Base-by-base conservation (phyloP, 2,797 vertebrate species). In the Florisuga fusca region DNA sequence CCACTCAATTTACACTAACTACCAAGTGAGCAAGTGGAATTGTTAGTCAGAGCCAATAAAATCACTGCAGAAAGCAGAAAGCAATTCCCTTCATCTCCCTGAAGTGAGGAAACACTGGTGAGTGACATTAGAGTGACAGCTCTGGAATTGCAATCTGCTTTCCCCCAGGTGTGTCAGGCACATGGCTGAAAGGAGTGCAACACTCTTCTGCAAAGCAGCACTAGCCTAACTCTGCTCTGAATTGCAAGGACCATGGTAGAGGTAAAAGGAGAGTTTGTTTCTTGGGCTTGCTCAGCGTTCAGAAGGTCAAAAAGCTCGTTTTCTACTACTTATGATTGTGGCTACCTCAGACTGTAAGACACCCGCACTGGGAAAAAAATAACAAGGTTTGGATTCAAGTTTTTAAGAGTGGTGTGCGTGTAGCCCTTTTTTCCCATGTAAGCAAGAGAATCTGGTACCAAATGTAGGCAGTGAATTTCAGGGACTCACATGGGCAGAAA, bases 61-160 rank as follows among this genome's bases (percentile, higher is more conserved):
- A n/a, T 22, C 1, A 0, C 2, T 61, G 63, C 15, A 57, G 84
- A 26, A 61, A 69, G 77, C 36, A 84, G 68, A 88, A 57, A 59
- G 67, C 23, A 45, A 18, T 16, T 22, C 4, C 8, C 18, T 87
- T 61, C 54, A 33, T 31, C 12, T 66, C 57, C 33, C 21, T 58
- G 21, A 57, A 53, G 34, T 15, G 41, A 85, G 34, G 1, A 34
- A 66, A 33, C 38, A 26, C 26, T 2, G 0, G 3, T 33, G 15
- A 25, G 55, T 26, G 55, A 58, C 1, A 2, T 23, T 26, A 23
- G 26, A 67, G n/a, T 31, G 71, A 61, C 85, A 79, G 83, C 63
- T 67, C 73, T 43, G 67, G 53, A 74, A 51, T 10, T 66, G 58
- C 58, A 69, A 71, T 41, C 34, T 0, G 3, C 58, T 41, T 74